Base-by-base conservation (phyloP, 2,888 invertebrate species). In the Eudemis profundana region DNA sequence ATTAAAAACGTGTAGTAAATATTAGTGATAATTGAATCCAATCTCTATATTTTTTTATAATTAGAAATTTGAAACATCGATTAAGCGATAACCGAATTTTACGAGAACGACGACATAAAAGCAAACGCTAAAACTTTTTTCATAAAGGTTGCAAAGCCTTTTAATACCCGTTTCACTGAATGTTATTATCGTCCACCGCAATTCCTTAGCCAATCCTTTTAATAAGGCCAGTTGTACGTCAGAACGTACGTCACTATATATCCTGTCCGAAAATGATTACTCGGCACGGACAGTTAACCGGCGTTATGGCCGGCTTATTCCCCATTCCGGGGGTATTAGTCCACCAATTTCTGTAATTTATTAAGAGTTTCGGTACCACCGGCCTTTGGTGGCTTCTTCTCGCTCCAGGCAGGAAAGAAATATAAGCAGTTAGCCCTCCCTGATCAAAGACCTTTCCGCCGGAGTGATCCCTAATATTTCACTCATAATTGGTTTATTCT, bases 401-500 rank as follows among this genome's bases (percentile, higher is more conserved):
- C 80, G 79, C 84, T 80, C 72, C 69, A 78, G 80, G 75, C 74
- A 72, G 72, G 74, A 86, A 89, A 87, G 86, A 89, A 89, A 87
- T 84, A 85, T 85, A 84, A 86, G 79, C 82, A 82, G 81, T 83
- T 82, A 80, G 82, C 78, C 76, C 67, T 74, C 75, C 74, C 82
- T 87, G 90, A 92, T 91, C 92, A 92, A 92, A 92, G 90, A 85
- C 83, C 83, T 81, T 84, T 82, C 81, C 79, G 75, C 76, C 79
- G 82, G 79, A 78, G 86, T 90, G 90, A 91, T 92, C 91, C 91
- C 90, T 90, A 92, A 92, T 91, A 92, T 92, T 92, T 92, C 91
- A 89, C 89, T 90, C 90, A 90, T 92, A 92, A 92, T 92, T 92
- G 92, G 92, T 91, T 91, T 92, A 92, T 90, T 89, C 92, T 90